A percentile compares a stretch with the other conserved stretches of the same genome.
phyloP scores from a whole-genome alignment of 2,797 vertebrate species.

The Pagetopsis macropterus region DNA sequence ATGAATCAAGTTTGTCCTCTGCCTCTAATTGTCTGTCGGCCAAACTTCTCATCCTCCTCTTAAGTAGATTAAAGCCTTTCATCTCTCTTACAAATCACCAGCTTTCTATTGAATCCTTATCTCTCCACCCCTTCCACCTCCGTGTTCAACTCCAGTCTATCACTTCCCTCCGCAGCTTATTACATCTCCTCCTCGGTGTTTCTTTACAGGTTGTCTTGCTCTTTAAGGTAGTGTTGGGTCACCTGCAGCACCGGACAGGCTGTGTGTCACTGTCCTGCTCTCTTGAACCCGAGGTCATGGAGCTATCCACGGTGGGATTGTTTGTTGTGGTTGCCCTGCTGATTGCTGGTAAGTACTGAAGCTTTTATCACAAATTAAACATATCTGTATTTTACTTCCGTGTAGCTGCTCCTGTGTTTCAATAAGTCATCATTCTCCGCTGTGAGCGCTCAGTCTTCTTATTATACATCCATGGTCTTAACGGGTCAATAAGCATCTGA shows the following conservation, averaged over 20 bases:
- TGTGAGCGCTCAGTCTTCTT: background rate
- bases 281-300: slow-evolving; percentile 36
- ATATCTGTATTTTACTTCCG: background rate
- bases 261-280: background rate
- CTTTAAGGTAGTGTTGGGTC: background rate
- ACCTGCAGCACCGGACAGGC: background rate
- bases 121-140: slow-evolving; percentile 49
- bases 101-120: slow-evolving; percentile 70
- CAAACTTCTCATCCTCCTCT: slow-evolving; percentile 20
- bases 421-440: background rate
- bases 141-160: slow-evolving; percentile 10
- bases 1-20: background rate
- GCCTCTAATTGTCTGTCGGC: background rate
- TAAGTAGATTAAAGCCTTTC: slow-evolving; percentile 62
- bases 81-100: slow-evolving; percentile 64
- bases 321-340: slow-evolving; percentile 28
- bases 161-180: slow-evolving; percentile 16
- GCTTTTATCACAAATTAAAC: too few relatives aligned
- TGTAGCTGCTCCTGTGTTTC: background rate
- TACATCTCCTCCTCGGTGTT: slow-evolving; percentile 8
- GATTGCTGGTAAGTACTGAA: slow-evolving; percentile 57
- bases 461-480: too few relatives aligned
- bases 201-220: slow-evolving; percentile 16
- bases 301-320: background rate
- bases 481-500: slow-evolving; percentile 34